phyloP scores from a whole-genome alignment of 2,113 vertebrate genomes.

The Polypterus bichir region DNA sequence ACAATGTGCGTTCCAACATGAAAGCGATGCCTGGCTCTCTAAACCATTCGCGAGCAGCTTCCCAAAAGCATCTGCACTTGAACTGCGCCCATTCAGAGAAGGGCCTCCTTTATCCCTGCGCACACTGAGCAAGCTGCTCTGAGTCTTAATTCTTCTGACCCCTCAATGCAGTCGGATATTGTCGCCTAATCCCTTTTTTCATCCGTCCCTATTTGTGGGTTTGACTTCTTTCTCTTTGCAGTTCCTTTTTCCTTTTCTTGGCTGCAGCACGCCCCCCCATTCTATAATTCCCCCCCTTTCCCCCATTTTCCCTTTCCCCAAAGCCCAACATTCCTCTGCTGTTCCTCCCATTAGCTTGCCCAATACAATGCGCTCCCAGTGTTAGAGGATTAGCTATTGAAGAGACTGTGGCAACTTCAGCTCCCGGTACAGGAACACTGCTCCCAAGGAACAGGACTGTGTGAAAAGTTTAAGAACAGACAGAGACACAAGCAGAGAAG shows the following conservation, averaged over 20 bases:
- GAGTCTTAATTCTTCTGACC: slow-evolving; percentile 60
- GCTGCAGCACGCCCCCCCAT: slow-evolving; percentile 39
- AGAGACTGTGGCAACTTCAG: slow-evolving; percentile 49
- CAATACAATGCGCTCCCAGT: slow-evolving; percentile 53
- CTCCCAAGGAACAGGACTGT: slow-evolving; percentile 17
- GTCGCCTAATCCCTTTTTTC: slow-evolving; percentile 61
- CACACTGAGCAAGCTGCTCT: slow-evolving; percentile 53
- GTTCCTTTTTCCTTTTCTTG: slow-evolving; percentile 52
- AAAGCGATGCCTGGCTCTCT: slow-evolving; percentile 31
- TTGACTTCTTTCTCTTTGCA: slow-evolving; percentile 63
- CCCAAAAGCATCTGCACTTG: slow-evolving; percentile 53
- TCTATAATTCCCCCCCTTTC: slow-evolving; percentile 39
- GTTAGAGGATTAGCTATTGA: slow-evolving; percentile 59
- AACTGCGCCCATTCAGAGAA: slow-evolving; percentile 53
- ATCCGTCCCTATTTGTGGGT: slow-evolving; percentile 56
- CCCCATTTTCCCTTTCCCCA: slow-evolving; percentile 41
- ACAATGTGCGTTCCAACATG: slow-evolving; percentile 30
- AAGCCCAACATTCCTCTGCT: slow-evolving; percentile 52
- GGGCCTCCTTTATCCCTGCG: slow-evolving; percentile 55
- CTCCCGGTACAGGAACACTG: slow-evolving; percentile 26
- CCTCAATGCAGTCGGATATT: slow-evolving; percentile 55
- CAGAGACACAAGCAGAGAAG: slow-evolving; percentile 22
- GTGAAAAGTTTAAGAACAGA: slow-evolving; percentile 23
- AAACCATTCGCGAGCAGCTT: slow-evolving; percentile 37
- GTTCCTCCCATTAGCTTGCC: slow-evolving; percentile 49